Conservation (phyloP, 2,888 invertebrate species). For the Melanargia galathea region DNA sequence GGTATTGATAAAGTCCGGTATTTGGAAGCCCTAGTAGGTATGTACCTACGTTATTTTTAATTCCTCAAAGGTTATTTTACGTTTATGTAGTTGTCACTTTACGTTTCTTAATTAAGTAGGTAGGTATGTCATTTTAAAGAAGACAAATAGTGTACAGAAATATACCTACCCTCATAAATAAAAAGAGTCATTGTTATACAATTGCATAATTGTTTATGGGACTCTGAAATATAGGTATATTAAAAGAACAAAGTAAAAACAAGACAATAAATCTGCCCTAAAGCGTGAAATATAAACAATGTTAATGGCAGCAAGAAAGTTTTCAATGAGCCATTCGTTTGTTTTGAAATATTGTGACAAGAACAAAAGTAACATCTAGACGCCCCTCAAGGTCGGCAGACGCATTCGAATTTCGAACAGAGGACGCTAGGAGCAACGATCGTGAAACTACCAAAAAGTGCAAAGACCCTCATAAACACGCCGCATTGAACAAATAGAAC, state of each 20-base stretch:
- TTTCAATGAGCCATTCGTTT: slow-evolving; percentile 25
- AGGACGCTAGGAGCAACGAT: slow-evolving; percentile 35
- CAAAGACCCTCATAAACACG: slow-evolving; percentile 41
- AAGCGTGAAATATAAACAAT: slow-evolving; percentile 21
- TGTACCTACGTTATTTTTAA: too few relatives aligned
- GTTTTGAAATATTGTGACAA: slow-evolving; percentile 34
- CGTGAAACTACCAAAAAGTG: slow-evolving; percentile 40
- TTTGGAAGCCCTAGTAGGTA: too few relatives aligned
- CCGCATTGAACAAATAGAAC: slow-evolving; percentile 30
- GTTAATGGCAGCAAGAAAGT: slow-evolving; percentile 8
- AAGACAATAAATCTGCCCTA: slow-evolving; percentile 11
- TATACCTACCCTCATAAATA: background rate
- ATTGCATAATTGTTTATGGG: slow-evolving; percentile 1
- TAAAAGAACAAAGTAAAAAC: slow-evolving; percentile 1
- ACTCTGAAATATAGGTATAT: background rate
- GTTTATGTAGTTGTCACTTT: too few relatives aligned
- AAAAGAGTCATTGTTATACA: background rate
- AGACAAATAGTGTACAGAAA: background rate
- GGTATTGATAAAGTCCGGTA: too few relatives aligned
- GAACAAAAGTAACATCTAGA: slow-evolving; percentile 48
- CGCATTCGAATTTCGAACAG: slow-evolving; percentile 50
- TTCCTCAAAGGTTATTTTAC: too few relatives aligned
- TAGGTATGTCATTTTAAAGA: background rate
- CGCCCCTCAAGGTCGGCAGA: slow-evolving; percentile 60
- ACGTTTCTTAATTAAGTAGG: too few relatives aligned